Evolutionary conservation across 2,888 invertebrate genomes (phyloP).

Genomic region (Pecten maximus): DNA sequence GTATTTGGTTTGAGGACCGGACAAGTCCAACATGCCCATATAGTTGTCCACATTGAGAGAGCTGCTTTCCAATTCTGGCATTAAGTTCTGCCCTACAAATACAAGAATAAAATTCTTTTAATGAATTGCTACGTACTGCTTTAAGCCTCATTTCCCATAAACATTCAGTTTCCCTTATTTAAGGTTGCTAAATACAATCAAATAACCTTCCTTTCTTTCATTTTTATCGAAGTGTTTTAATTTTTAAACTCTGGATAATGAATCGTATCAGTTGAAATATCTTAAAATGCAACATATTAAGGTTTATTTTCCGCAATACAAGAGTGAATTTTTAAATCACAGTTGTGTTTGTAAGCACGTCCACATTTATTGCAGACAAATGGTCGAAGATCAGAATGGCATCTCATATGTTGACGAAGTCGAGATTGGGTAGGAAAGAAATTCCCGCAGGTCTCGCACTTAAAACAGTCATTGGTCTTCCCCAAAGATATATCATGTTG

Average conservation of each 20-base stretch:
- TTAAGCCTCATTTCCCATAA: neutral
- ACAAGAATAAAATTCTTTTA: slow-evolving; percentile 17
- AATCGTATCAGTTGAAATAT: neutral
- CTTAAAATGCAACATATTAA: neutral
- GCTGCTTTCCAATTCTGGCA: neutral
- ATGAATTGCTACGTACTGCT: neutral
- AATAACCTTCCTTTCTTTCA: neutral
- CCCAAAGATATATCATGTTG: neutral
- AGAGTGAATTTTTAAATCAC: slow-evolving; percentile 1
- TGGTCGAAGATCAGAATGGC: neutral
- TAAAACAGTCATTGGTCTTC: slow-evolving; percentile 14
- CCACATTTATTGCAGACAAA: slow-evolving; percentile 9
- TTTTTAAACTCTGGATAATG: neutral
- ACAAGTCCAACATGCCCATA: neutral
- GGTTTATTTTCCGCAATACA: neutral
- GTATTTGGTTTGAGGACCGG: neutral
- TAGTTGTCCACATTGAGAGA: slow-evolving; percentile 5
- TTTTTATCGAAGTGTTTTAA: neutral
- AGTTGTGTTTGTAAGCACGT: neutral
- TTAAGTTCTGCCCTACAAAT: slow-evolving; percentile 13
- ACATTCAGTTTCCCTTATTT: neutral
- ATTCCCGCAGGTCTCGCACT: slow-evolving; percentile 36
- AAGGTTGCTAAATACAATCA: neutral
- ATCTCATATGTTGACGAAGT: slow-evolving; percentile 5
- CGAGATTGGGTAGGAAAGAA: neutral